Evolutionary conservation across 2,113 vertebrate genomes (phyloP).

Genomic region (Pterophyllum scalare): DNA sequence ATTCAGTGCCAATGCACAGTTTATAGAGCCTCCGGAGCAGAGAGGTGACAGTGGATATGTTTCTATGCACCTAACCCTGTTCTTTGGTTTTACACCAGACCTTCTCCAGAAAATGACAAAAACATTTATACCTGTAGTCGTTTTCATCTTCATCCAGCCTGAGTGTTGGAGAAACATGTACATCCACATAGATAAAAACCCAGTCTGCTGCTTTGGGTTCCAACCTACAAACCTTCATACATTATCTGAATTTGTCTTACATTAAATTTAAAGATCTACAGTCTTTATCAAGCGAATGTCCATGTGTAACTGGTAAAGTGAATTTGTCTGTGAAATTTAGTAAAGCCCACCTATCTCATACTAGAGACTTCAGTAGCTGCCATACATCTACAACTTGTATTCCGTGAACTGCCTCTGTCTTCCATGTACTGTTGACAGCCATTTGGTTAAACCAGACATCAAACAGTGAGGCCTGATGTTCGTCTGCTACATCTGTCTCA

Average conservation of each 20-base stretch:
- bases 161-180: neutral
- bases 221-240: neutral
- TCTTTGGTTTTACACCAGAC: neutral
- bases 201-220: neutral
- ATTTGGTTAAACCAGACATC: slow-evolving; percentile 66
- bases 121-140: neutral
- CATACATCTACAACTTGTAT: slow-evolving; percentile 31
- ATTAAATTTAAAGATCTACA: neutral
- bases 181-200: neutral
- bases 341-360: neutral
- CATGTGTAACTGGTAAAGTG: neutral
- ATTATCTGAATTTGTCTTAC: neutral
- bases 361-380: slow-evolving; percentile 53
- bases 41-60: neutral
- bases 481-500: slow-evolving; percentile 69
- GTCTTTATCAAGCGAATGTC: no score
- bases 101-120: neutral
- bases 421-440: slow-evolving; percentile 58
- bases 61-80: neutral
- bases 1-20: neutral
- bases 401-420: slow-evolving; percentile 35
- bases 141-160: neutral
- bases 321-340: neutral
- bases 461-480: slow-evolving; percentile 63
- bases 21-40: no score